Evolutionary conservation across 2,113 vertebrate genomes (phyloP), one percentile per base, ranked within the genome.

Genomic region (Ia io): DNA sequence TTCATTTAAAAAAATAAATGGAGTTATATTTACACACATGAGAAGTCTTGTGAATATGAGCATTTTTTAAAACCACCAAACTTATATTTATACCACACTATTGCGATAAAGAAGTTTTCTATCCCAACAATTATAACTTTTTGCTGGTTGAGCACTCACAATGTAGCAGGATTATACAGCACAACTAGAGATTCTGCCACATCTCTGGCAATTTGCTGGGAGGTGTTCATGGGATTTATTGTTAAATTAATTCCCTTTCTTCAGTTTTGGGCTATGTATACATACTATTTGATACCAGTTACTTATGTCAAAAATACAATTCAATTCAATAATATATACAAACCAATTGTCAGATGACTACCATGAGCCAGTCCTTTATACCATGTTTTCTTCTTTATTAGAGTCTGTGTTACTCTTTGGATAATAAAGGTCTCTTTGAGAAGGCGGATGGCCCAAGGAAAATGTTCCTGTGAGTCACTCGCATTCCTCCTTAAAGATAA

Each of bases 121-220:
- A 83, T 65, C 28, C 53, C 70, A 18, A 88, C 44, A 74, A 49
- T 90, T 49, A 69, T n/a, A 95, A 40, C 83, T 91, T 94, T 96
- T 69, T 96, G 42, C 40, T 83, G 37, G 13, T 14, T 91, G 87
- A 86, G 3, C 28, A 89, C 37, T 56, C 63, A 92, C 35, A 90
- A 71, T 79, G 16, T 59, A 73, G 4, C 32, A 65, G 49, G 93
- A 84, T 67, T 84, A 47, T 22, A 82, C 12, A 44, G 6, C 6
- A 76, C 37, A 88, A 51, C 88, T 53, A 35, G 16, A 67, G 84
- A 71, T 23, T 22, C 3, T 69, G 3, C 35, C 8, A 8, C 11
- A 2, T 10, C 13, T 67, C 51, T 59, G 65, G 7, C 14, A 47
- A 84, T 25, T 91, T 25, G 61, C 37, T 4, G 18, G 13, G 42